phyloP scores from a whole-genome alignment of 2,797 vertebrate species.

The Anguilla obscura region DNA sequence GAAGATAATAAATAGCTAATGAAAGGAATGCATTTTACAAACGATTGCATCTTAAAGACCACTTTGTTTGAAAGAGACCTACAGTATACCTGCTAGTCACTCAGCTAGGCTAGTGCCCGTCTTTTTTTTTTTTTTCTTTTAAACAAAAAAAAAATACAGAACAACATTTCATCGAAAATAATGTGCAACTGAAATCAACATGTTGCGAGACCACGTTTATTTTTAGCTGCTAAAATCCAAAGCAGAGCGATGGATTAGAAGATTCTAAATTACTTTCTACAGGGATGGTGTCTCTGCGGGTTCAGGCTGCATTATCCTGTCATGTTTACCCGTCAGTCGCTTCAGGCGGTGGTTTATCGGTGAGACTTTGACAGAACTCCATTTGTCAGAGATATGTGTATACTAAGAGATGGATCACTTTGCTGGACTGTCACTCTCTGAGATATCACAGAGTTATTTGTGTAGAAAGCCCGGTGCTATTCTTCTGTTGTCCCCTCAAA shows the following conservation, averaged over 20 bases:
- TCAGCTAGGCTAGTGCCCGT: not conserved
- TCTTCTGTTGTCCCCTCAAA: constrained; percentile 9
- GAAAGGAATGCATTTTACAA: not conserved
- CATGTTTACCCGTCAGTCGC: constrained; percentile 49
- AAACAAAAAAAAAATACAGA: not conserved
- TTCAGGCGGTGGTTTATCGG: constrained; percentile 58
- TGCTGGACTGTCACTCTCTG: constrained; percentile 27
- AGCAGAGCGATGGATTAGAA: constrained; percentile 43
- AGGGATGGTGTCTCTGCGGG: constrained; percentile 35
- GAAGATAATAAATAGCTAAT: not conserved
- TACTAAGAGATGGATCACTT: constrained; percentile 51
- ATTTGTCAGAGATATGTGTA: constrained; percentile 54
- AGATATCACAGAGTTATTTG: constrained; percentile 20
- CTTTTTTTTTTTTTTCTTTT: too few species aligned
- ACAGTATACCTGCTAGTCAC: not conserved
- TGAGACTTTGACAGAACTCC: constrained; percentile 55
- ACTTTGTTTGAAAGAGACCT: not conserved
- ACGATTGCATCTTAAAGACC: not conserved
- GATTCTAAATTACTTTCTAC: constrained; percentile 50
- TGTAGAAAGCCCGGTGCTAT: not conserved
- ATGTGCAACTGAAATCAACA: constrained; percentile 41
- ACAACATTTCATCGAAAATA: not conserved
- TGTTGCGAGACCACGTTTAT: constrained; percentile 35
- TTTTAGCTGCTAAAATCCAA: constrained; percentile 28
- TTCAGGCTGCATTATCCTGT: constrained; percentile 46